Percentiles rank a stretch among this genome's conserved stretches.
Conservation (phyloP, 1,140 invertebrate genomes). For the silkworm (Bombyx mori) region ASM3026992v2 NC_085132.1:11181001-11181500, state of each 20-base stretch:
- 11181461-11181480: no score
- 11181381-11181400: no score
- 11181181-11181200: conserved; percentile 55
- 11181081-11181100: neutral
- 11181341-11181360: conserved; percentile 19
- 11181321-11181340: conserved; percentile 37
- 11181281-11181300: conserved; percentile 49
- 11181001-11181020: no score
- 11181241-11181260: conserved; percentile 41
- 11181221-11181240: conserved; percentile 39
- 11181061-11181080: no score
- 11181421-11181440: no score
- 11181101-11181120: neutral
- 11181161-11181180: conserved; percentile 54
- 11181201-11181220: conserved; percentile 50
- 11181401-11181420: no score
- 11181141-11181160: neutral
- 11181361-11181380: no score
- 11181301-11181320: conserved; percentile 40
- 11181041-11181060: no score
- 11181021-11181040: no score
- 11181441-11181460: no score
- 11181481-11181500: no score
- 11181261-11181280: conserved; percentile 53
- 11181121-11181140: neutral